Conservation (phyloP, 2,888 invertebrate genomes). For the Oegoconia quadripuncta region DNA sequence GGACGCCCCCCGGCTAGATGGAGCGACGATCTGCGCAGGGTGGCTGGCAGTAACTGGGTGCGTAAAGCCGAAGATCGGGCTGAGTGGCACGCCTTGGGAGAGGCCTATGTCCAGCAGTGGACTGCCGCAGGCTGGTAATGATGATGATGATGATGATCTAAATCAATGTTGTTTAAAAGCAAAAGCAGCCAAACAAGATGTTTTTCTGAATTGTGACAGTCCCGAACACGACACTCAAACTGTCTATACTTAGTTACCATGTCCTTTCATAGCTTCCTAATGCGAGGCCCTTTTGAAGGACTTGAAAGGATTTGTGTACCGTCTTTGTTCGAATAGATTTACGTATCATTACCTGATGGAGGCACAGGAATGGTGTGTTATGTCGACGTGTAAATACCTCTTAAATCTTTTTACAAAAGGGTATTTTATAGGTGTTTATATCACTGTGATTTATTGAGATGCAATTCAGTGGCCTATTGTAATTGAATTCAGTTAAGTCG, state of each 20-base stretch:
- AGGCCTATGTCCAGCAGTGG: no score
- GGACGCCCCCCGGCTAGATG: no score
- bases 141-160: no score
- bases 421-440: no score
- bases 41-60: no score
- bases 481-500: no score
- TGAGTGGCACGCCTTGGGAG: no score
- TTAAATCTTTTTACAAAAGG: neutral
- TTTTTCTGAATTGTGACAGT: neutral
- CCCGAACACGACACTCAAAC: constrained; percentile 21
- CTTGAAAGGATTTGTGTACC: constrained; percentile 42
- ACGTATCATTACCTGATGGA: constrained; percentile 40
- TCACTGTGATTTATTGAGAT: no score
- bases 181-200: neutral
- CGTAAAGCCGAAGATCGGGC: no score
- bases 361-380: constrained; percentile 27
- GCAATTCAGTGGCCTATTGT: no score
- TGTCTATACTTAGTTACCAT: constrained; percentile 40
- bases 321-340: constrained; percentile 48
- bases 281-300: constrained; percentile 49
- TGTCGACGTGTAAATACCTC: constrained; percentile 13
- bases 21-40: no score
- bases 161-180: neutral
- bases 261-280: constrained; percentile 44
- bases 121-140: no score